These are phyloP conservation scores for Henicopernis longicauda DNA, from an alignment of 2,113 vertebrate species.

Conservation along the genomic window DNA sequence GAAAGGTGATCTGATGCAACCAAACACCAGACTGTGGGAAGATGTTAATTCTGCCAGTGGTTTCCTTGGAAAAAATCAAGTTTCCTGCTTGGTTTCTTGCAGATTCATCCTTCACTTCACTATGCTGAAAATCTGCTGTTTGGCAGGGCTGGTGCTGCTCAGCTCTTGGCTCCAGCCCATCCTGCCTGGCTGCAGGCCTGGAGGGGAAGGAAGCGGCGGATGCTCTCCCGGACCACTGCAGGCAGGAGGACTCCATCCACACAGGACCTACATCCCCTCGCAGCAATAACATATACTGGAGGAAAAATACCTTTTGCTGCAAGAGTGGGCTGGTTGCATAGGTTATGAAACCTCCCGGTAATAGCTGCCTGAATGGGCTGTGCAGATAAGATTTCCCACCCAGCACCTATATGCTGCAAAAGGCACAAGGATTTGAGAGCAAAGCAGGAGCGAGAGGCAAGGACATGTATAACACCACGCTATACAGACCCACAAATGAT, in stretches of 20 bases:
- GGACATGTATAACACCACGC: fast-evolving
- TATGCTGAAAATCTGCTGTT: neutral
- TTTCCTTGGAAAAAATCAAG: neutral
- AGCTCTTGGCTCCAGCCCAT: neutral
- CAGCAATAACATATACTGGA: neutral
- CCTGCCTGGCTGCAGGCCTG: neutral
- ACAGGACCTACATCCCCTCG: neutral
- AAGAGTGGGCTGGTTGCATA: neutral
- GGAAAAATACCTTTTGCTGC: neutral
- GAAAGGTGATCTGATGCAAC: neutral
- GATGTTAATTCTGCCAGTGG: neutral
- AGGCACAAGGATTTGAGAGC: neutral
- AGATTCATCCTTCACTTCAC: neutral
- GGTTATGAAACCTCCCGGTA: neutral
- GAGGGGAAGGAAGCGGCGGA: neutral
- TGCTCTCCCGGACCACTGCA: neutral
- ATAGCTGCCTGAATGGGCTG: neutral
- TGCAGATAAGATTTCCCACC: neutral
- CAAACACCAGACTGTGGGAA: neutral
- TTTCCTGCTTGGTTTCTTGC: neutral
- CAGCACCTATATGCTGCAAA: neutral
- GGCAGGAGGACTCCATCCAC: neutral
- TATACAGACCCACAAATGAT: fast-evolving
- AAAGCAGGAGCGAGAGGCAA: neutral
- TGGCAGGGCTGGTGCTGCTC: neutral